These are phyloP conservation scores for Salvelinus sp. DNA, from an alignment of 2,113 vertebrate genomes.

Conservation along the genomic window DNA sequence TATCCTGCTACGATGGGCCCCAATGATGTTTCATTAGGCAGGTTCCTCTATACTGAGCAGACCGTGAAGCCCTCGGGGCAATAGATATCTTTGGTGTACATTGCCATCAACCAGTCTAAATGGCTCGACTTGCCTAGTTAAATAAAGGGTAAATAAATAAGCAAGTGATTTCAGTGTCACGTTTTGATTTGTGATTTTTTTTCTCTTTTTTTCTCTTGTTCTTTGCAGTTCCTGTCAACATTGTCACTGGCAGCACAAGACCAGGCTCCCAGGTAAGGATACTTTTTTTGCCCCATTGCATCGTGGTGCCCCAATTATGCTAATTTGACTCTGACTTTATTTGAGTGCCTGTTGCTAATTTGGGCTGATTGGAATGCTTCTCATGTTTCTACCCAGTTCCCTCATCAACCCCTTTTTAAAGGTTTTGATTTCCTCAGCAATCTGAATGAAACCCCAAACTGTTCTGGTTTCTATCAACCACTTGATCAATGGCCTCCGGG, in stretches of 20 bases:
- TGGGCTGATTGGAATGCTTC: constrained; percentile 15
- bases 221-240: constrained; percentile 54
- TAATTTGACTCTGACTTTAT: neutral
- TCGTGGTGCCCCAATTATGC: constrained; percentile 8
- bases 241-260: constrained; percentile 48
- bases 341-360: constrained; percentile 2
- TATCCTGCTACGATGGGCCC: neutral
- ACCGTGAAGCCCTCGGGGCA: too few species aligned
- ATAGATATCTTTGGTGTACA: too few species aligned
- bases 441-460: constrained; percentile 12
- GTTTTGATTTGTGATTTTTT: constrained; percentile 16
- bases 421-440: constrained; percentile 20
- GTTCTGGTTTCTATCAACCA: neutral
- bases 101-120: too few species aligned
- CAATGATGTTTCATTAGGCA: neutral
- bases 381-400: constrained; percentile 17
- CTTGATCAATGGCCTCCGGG: constrained; percentile 16
- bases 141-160: too few species aligned
- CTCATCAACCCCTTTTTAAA: constrained; percentile 10
- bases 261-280: constrained; percentile 65
- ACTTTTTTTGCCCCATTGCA: neutral
- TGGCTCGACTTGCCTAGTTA: neutral
- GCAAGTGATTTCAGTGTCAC: neutral
- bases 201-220: constrained; percentile 7
- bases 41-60: too few species aligned